Evolutionary conservation across 2,797 vertebrate genomes (phyloP).

Genomic region (Ambastaia sidthimunki): DNA sequence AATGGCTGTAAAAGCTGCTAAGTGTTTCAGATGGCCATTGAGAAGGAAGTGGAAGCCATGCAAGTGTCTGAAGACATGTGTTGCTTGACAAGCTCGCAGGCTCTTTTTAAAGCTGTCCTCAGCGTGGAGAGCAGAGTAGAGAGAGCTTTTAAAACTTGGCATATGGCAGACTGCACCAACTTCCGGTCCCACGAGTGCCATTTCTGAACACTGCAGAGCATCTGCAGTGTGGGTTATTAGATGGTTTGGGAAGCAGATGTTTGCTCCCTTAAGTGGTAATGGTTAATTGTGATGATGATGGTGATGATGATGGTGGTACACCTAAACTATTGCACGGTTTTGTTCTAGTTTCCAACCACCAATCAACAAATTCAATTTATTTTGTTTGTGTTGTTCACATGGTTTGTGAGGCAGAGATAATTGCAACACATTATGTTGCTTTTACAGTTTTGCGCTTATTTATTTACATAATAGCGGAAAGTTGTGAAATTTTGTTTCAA

Average conservation of each 20-base stretch:
- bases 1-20: constrained; percentile 54
- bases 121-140: constrained; percentile 62
- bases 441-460: background rate
- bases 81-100: constrained; percentile 71
- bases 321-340: constrained; percentile 35
- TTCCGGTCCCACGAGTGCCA: constrained; percentile 41
- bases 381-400: background rate
- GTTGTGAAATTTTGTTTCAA: background rate
- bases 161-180: constrained; percentile 71
- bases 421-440: background rate
- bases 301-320: constrained; percentile 27
- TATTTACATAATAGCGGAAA: too few species aligned
- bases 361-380: background rate
- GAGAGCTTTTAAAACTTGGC: constrained; percentile 71
- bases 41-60: constrained; percentile 28
- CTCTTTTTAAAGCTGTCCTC: constrained; percentile 67
- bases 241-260: constrained; percentile 45
- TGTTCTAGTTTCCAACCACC: background rate
- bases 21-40: constrained; percentile 59
- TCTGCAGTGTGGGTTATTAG: background rate
- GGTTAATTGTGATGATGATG: constrained; percentile 57
- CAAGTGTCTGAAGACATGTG: constrained; percentile 59
- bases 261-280: constrained; percentile 50
- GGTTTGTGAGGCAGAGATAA: background rate
- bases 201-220: constrained; percentile 22